phyloP scores from a whole-genome alignment of 2,113 vertebrate genomes.

The Cyanistes caeruleus region DNA sequence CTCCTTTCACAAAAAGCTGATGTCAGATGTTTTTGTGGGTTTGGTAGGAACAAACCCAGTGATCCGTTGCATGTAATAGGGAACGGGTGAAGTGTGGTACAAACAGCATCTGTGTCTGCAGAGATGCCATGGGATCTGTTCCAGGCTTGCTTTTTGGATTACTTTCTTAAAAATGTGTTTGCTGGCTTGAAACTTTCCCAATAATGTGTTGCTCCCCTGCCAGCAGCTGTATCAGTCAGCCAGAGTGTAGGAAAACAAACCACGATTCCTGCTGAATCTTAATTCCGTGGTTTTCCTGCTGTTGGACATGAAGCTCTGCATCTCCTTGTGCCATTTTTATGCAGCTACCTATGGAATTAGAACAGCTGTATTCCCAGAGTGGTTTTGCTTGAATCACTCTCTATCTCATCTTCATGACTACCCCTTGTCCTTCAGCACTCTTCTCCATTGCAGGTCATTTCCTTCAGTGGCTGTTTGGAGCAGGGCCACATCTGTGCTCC shows the following conservation, averaged over 20 bases:
- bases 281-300: not conserved
- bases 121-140: not conserved
- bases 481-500: fast-evolving
- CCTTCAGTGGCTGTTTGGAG: not conserved
- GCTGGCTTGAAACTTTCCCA: not conserved
- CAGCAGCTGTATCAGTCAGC: not conserved
- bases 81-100: not conserved
- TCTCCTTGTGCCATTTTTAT: not conserved
- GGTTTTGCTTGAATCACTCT: not conserved
- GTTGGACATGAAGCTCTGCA: not conserved
- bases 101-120: not conserved
- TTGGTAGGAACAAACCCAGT: not conserved
- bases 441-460: not conserved
- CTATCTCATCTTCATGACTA: not conserved
- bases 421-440: not conserved
- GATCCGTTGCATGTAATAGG: not conserved
- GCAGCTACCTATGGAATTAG: not conserved
- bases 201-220: not conserved
- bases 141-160: not conserved
- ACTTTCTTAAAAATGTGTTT: not conserved
- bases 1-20: not conserved
- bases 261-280: not conserved
- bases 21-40: not conserved
- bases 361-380: not conserved
- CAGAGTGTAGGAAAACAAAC: not conserved